Evolutionary conservation across 2,888 invertebrate genomes (phyloP), one percentile per base, ranked within the genome.

Genomic region (Galeruca laticollis): DNA sequence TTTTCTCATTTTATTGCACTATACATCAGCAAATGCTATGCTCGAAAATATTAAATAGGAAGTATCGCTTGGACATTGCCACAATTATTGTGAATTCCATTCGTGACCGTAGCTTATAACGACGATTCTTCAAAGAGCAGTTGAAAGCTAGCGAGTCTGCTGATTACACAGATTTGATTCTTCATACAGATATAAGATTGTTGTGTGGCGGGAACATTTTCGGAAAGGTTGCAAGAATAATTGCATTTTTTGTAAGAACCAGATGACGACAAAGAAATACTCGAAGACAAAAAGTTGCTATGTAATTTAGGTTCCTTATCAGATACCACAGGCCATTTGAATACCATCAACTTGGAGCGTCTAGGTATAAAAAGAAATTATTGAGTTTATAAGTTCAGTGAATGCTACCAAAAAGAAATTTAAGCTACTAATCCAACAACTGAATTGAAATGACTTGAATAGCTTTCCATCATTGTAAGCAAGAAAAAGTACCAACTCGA

Each of bases 161-260:
- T 57, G 68, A 68, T 47, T 62, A 68, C 61, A 68, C 68, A 61
- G 31, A 68, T 61, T 68, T 68, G 62, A 56, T 69, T 63, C 62
- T 63, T 52, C 63, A 63, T 59, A 59, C 68, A 21, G 68, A 63
- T 20, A 63, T 69, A 20, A 69, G 69, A 54, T 71, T 71, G 69
- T 62, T 74, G 68, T 73, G 73, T 59, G 62, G 69, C 64, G 70
- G 70, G 49, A 68, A 73, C n/a, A 69, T 75, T 72, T 69, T 60
- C 75, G 59, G 71, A 73, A 69, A 68, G 73, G 64, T 74, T 40
- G 69, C 74, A 74, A 73, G 76, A 75, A 72, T 68, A 71, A 72
- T 57, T 74, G 64, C 69, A 70, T 74, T 75, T 75, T 75, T 69
- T 76, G 61, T 61, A 74, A 26, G 74, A 75, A 73, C 60, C 74